phyloP scores from a whole-genome alignment of 2,888 invertebrate genomes.

The Lepidocyrtoides sp. region DNA sequence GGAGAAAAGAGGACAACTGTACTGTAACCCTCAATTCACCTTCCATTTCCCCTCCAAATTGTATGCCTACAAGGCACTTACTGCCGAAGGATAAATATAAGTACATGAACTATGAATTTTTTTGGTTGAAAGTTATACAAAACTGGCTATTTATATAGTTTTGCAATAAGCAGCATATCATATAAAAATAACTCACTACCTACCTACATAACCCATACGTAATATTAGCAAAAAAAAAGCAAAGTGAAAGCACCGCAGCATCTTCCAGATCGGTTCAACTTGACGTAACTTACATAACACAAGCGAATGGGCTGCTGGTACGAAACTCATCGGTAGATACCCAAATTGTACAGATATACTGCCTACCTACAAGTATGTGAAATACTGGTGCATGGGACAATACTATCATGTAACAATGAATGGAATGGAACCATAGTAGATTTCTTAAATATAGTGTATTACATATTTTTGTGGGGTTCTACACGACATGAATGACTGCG shows the following conservation, averaged over 20 bases:
- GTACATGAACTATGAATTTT: neutral
- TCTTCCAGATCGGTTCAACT: neutral
- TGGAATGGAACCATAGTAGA: too few relatives aligned
- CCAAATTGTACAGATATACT: too few relatives aligned
- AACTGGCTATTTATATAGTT: neutral
- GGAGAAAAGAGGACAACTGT: neutral
- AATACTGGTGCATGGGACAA: too few relatives aligned
- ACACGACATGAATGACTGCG: neutral
- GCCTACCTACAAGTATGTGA: too few relatives aligned
- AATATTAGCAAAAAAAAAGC: neutral
- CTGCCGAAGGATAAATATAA: neutral
- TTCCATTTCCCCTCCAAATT: neutral
- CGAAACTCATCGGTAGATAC: too few relatives aligned
- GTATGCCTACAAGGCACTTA: neutral
- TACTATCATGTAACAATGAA: too few relatives aligned
- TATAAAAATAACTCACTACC: neutral
- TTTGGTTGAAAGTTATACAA: neutral
- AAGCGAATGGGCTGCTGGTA: too few relatives aligned
- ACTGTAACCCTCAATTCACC: neutral
- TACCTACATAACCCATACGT: neutral
- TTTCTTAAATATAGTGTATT: neutral
- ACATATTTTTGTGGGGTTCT: neutral
- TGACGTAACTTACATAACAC: too few relatives aligned
- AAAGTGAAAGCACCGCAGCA: constrained; percentile 13
- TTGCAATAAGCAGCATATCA: neutral